Percentiles rank a stretch among this genome's conserved stretches.
phyloP scores from a whole-genome alignment of 2,888 invertebrate genomes.

The Monopis laevigella region DNA sequence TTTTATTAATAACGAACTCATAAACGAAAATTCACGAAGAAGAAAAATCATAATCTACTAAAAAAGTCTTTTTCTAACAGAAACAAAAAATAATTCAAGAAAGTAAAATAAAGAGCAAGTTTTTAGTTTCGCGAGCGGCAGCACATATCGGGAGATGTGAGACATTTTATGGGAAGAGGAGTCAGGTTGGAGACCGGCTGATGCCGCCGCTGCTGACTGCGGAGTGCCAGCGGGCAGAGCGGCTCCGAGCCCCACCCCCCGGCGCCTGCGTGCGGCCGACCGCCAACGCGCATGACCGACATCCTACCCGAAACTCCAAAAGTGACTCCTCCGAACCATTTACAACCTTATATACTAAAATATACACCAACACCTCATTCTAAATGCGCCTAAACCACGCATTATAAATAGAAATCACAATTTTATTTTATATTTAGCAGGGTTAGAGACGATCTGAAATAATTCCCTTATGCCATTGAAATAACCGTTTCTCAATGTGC shows the following conservation, averaged over 20 bases:
- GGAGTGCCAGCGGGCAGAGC: slow-evolving; percentile 52
- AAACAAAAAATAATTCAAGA: slow-evolving; percentile 25
- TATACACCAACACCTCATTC: slow-evolving; percentile 28
- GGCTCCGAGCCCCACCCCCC: slow-evolving; percentile 59
- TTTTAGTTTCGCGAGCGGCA: slow-evolving; percentile 36
- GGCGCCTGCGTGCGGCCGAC: slow-evolving; percentile 43
- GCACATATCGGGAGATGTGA: neutral
- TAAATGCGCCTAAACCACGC: neutral
- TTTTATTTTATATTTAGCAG: neutral
- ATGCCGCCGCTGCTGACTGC: slow-evolving; percentile 57
- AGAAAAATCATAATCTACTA: slow-evolving; percentile 17
- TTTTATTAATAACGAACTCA: slow-evolving; percentile 28
- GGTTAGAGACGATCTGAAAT: slow-evolving; percentile 30
- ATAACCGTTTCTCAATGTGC: slow-evolving; percentile 38
- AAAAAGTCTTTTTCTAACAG: neutral
- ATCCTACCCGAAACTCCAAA: slow-evolving; percentile 63
- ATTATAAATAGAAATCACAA: no score
- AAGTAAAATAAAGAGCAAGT: neutral
- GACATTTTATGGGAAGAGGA: neutral
- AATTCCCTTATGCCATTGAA: slow-evolving; percentile 44
- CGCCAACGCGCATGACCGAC: slow-evolving; percentile 56
- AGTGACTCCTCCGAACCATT: slow-evolving; percentile 65
- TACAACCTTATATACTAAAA: slow-evolving; percentile 63
- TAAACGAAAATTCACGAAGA: slow-evolving; percentile 40
- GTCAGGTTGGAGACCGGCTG: slow-evolving; percentile 14